These are phyloP conservation scores for Leucophenga varia DNA, from an alignment of 1,140 invertebrate species.

Conservation along the genomic window DNA sequence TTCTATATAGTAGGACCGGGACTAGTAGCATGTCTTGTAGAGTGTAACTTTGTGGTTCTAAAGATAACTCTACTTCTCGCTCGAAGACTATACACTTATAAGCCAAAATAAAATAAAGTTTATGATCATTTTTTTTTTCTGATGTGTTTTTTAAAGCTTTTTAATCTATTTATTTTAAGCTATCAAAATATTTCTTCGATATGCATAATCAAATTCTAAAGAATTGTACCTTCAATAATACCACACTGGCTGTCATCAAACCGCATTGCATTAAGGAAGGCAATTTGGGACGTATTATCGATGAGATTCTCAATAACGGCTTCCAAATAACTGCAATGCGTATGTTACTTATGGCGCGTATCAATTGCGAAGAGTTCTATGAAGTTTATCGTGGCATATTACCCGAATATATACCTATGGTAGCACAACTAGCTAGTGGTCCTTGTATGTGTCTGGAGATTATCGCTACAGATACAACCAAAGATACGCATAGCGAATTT, in stretches of 20 bases:
- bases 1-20: too few species aligned
- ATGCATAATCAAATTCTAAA: constrained; percentile 30
- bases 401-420: constrained; percentile 81
- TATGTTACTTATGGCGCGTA: constrained; percentile 75
- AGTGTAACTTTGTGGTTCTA: too few species aligned
- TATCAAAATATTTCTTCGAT: constrained; percentile 70
- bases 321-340: constrained; percentile 81
- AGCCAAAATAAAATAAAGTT: too few species aligned
- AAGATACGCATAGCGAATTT: constrained; percentile 67
- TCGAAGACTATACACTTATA: too few species aligned
- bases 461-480: constrained; percentile 62
- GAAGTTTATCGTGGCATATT: constrained; percentile 93
- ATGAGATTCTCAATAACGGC: constrained; percentile 71
- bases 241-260: constrained; percentile 86
- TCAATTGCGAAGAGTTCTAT: constrained; percentile 86
- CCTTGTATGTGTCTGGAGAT: constrained; percentile 86
- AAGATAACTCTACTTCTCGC: too few species aligned
- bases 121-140: too few species aligned
- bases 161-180: too few species aligned
- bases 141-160: too few species aligned
- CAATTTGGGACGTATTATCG: constrained; percentile 70
- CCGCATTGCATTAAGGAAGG: constrained; percentile 83
- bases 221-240: constrained; percentile 31
- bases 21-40: too few species aligned
- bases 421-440: constrained; percentile 77